Conservation (phyloP, 2,113 vertebrate genomes). For the Nibea coibor region DNA sequence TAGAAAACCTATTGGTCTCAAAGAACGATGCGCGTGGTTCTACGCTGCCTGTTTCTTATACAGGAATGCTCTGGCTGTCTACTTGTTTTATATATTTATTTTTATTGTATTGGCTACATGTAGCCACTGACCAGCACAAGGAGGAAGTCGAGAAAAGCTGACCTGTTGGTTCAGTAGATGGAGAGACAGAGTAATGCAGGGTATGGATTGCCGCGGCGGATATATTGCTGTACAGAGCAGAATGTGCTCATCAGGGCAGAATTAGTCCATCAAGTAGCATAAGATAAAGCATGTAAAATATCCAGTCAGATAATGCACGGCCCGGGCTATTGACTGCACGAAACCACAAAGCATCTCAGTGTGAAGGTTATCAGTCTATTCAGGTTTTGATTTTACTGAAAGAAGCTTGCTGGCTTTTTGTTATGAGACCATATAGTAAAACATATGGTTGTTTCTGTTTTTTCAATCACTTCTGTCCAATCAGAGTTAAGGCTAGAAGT, state of each 20-base stretch:
- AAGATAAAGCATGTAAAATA: slow-evolving; percentile 55
- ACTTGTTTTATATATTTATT: slow-evolving; percentile 16
- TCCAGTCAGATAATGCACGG: slow-evolving; percentile 44
- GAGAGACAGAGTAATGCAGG: slow-evolving; percentile 35
- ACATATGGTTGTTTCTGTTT: slow-evolving; percentile 9
- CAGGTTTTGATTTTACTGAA: slow-evolving; percentile 14
- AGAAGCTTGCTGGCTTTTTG: neutral
- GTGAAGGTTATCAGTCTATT: slow-evolving; percentile 36
- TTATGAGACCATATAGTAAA: neutral
- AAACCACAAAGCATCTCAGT: slow-evolving; percentile 28
- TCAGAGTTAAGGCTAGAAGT: neutral
- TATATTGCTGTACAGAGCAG: slow-evolving; percentile 57
- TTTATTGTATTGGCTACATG: slow-evolving; percentile 39
- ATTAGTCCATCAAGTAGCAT: slow-evolving; percentile 44
- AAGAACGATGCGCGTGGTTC: slow-evolving; percentile 37
- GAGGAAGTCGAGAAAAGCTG: slow-evolving; percentile 42
- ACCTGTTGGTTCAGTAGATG: slow-evolving; percentile 36
- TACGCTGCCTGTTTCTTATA: slow-evolving; percentile 14
- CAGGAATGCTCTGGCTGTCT: slow-evolving; percentile 33
- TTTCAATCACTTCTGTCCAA: slow-evolving; percentile 17
- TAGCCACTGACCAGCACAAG: slow-evolving; percentile 48
- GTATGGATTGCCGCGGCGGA: slow-evolving; percentile 59
- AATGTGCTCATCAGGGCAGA: slow-evolving; percentile 50
- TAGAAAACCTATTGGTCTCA: slow-evolving; percentile 50
- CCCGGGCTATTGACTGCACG: slow-evolving; percentile 27